These are phyloP conservation scores for Philonicus albiceps DNA, from an alignment of 2,888 invertebrate species.

Conservation along the genomic window DNA sequence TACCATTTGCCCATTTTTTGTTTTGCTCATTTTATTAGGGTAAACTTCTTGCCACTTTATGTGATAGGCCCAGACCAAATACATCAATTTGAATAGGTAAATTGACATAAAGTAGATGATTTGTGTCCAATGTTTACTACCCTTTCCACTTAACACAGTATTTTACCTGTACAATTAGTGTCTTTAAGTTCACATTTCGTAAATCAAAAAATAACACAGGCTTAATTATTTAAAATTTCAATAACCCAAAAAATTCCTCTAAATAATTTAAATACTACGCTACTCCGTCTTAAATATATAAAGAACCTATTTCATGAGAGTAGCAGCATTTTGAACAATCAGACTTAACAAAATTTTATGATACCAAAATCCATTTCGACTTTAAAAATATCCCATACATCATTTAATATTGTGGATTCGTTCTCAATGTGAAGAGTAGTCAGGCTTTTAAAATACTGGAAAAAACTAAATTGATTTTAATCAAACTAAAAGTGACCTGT, in stretches of 20 bases:
- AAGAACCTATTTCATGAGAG: too few species aligned
- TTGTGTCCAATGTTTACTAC: neutral
- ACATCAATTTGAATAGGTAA: conserved; percentile 45
- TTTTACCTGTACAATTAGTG: neutral
- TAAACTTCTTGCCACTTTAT: neutral
- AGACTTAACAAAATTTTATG: too few species aligned
- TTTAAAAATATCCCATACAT: too few species aligned
- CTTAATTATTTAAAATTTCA: neutral
- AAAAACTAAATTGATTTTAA: too few species aligned
- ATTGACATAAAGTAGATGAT: conserved; percentile 47
- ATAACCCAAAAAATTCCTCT: neutral
- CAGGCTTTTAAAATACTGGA: too few species aligned
- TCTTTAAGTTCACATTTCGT: neutral
- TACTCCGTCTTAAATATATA: too few species aligned
- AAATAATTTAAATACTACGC: too few species aligned
- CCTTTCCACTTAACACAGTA: neutral
- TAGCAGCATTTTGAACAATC: too few species aligned
- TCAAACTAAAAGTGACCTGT: too few species aligned
- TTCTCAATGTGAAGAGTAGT: too few species aligned
- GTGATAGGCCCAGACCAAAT: conserved; percentile 26
- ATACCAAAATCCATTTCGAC: too few species aligned
- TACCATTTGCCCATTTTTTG: neutral
- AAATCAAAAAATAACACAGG: neutral
- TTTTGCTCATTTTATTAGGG: conserved; percentile 5
- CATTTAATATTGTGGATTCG: too few species aligned